These are phyloP conservation scores for Phoebastria nigripes DNA, from an alignment of 2,797 vertebrate species.

Conservation along the genomic window DNA sequence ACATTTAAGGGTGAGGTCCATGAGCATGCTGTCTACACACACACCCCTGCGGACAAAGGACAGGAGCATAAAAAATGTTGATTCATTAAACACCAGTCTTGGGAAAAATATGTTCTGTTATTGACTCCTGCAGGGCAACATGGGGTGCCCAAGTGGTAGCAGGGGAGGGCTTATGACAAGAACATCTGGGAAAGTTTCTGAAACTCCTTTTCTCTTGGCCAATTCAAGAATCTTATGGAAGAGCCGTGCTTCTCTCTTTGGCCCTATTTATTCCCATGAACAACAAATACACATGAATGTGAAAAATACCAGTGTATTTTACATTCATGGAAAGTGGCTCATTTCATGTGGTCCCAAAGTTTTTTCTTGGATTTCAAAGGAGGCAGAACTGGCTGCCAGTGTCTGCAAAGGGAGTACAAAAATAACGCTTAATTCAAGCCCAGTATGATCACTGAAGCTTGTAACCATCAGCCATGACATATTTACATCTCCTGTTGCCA, in stretches of 20 bases:
- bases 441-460: conserved; percentile 13
- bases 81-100: background rate
- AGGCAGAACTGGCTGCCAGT: background rate
- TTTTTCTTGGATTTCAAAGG: conserved; percentile 8
- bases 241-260: background rate
- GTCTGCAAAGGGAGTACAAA: conserved; percentile 12
- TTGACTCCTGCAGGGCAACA: background rate
- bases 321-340: background rate
- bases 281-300: background rate
- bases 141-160: background rate
- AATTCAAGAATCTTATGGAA: background rate
- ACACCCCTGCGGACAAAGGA: fast-evolving
- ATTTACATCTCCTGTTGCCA: conserved; percentile 58
- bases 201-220: background rate
- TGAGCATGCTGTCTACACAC: background rate
- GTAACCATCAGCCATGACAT: conserved; percentile 42
- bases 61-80: background rate
- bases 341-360: background rate
- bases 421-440: conserved; percentile 48
- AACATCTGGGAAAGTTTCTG: background rate
- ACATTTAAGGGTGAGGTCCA: background rate
- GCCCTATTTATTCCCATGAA: background rate
- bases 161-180: background rate
- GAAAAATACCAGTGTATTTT: background rate
- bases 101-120: background rate